A percentile compares a stretch with the other conserved stretches of the same genome.
Evolutionary conservation across 2,797 vertebrate species (phyloP).

Genomic region (Halcyon badia): DNA sequence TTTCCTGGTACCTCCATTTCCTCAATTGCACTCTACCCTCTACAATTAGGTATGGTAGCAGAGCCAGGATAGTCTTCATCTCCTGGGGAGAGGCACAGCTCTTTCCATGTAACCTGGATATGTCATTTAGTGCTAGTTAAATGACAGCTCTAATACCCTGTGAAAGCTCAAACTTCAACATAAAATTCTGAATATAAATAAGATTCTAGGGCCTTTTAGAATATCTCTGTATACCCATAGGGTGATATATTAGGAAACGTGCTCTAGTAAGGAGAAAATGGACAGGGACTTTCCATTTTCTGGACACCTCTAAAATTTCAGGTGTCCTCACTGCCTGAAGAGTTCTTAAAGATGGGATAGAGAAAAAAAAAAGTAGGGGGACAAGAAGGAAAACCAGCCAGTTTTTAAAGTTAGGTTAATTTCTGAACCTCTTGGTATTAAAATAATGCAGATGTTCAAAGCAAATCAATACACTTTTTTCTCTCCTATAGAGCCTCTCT

Average conservation of each 20-base stretch:
- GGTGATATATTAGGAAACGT: constrained; percentile 21
- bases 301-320: neutral
- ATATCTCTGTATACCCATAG: neutral
- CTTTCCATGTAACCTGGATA: neutral
- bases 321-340: neutral
- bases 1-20: neutral
- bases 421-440: neutral
- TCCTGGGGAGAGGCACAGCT: neutral
- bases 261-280: neutral
- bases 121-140: constrained; percentile 23
- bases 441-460: neutral
- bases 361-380: fast-evolving
- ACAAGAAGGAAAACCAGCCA: neutral
- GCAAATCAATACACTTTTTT: neutral
- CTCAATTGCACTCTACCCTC: neutral
- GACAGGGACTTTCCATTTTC: neutral
- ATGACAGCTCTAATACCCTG: neutral
- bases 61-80: neutral
- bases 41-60: neutral
- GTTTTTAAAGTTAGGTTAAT: neutral
- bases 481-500: neutral
- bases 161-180: neutral
- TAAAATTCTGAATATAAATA: constrained; percentile 22
- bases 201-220: neutral
- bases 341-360: neutral